phyloP scores from a whole-genome alignment of 2,888 invertebrate species.

The Cerastis leucographa region DNA sequence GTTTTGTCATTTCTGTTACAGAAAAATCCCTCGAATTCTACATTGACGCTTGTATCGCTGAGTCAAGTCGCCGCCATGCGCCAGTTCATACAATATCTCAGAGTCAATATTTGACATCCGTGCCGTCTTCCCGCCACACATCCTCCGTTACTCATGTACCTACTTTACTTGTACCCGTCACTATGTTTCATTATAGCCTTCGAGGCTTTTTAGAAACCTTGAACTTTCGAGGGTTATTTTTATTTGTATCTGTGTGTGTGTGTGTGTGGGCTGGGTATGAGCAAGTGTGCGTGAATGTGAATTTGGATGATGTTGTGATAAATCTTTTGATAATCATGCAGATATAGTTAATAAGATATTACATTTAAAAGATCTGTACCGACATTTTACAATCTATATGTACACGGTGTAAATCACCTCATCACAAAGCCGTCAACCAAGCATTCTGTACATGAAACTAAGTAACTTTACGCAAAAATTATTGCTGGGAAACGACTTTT shows the following conservation, averaged over 20 bases:
- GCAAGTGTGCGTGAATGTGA: not conserved
- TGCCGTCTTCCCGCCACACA: conserved; percentile 79
- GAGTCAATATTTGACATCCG: conserved; percentile 84
- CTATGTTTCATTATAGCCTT: conserved; percentile 59
- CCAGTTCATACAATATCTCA: conserved; percentile 59
- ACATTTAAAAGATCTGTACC: not conserved
- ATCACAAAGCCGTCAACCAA: too few relatives aligned
- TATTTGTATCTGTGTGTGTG: not conserved
- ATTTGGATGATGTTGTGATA: not conserved
- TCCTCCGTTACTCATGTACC: conserved; percentile 78
- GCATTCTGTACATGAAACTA: too few relatives aligned
- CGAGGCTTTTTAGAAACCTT: conserved; percentile 45
- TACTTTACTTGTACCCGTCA: conserved; percentile 26
- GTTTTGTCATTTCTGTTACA: conserved; percentile 24
- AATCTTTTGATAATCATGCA: not conserved
- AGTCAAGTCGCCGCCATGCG: conserved; percentile 62
- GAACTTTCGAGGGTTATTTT: conserved; percentile 47
- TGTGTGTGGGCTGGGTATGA: not conserved
- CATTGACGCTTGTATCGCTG: conserved; percentile 34
- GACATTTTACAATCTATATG: too few relatives aligned
- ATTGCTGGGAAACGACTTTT: too few relatives aligned
- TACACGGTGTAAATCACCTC: too few relatives aligned
- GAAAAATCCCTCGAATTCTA: conserved; percentile 32
- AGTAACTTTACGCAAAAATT: too few relatives aligned
- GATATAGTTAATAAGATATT: not conserved